Evolutionary conservation across 2,113 vertebrate species (phyloP).

Genomic region (Calypte anna): DNA sequence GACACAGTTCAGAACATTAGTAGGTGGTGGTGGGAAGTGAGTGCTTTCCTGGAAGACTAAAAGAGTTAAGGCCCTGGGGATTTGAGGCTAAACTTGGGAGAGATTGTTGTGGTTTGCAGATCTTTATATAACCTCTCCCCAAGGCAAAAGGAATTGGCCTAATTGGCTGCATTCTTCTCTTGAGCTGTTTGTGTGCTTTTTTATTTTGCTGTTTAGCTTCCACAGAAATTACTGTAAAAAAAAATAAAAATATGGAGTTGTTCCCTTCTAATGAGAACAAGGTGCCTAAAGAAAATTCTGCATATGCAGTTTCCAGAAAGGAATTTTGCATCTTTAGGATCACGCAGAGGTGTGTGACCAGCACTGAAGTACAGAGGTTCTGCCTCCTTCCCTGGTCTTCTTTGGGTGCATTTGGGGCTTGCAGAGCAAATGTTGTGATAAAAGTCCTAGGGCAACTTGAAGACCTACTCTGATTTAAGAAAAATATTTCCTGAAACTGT

Average conservation of each 20-base stretch:
- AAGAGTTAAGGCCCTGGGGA: not conserved
- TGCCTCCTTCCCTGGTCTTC: not conserved
- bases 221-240: not conserved
- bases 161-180: conserved; percentile 12
- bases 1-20: not conserved
- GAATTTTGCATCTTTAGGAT: not conserved
- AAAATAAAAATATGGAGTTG: not conserved
- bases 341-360: not conserved
- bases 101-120: conserved; percentile 42
- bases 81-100: conserved; percentile 31
- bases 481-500: not conserved
- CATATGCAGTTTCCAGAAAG: not conserved
- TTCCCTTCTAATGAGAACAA: conserved; percentile 16
- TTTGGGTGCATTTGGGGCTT: not conserved
- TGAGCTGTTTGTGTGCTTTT: conserved; percentile 14
- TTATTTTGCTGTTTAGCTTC: conserved; percentile 29
- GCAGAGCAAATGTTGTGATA: not conserved
- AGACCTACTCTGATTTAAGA: not conserved
- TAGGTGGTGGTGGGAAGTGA: not conserved
- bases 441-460: not conserved
- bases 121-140: conserved; percentile 46
- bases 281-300: not conserved
- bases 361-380: not conserved
- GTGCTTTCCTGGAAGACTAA: conserved; percentile 24
- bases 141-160: conserved; percentile 18